phyloP scores from a whole-genome alignment of 2,113 vertebrate genomes.

The Cebidichthys violaceus region DNA sequence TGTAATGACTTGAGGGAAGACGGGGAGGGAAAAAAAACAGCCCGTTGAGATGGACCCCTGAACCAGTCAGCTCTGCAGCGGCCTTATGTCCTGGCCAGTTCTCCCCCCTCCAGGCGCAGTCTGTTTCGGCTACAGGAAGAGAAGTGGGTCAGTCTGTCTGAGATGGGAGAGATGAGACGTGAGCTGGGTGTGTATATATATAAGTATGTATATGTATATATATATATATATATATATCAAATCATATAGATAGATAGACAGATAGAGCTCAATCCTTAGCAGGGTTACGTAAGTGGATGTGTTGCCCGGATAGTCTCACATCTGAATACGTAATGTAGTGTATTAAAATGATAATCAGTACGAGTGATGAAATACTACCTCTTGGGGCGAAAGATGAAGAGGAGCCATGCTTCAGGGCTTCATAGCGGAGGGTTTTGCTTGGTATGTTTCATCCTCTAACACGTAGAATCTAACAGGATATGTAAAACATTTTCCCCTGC shows the following conservation, averaged over 20 bases:
- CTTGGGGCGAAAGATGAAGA: slow-evolving; percentile 53
- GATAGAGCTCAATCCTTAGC: slow-evolving; percentile 5
- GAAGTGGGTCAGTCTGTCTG: slow-evolving; percentile 80
- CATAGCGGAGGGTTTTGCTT: slow-evolving; percentile 36
- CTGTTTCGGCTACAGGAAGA: slow-evolving; percentile 57
- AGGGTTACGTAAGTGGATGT: slow-evolving; percentile 57
- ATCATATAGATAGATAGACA: slow-evolving; percentile 14
- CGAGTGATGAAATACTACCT: slow-evolving; percentile 68
- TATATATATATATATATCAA: neutral
- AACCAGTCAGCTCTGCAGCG: slow-evolving; percentile 76
- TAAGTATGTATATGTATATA: neutral
- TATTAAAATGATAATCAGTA: slow-evolving; percentile 65
- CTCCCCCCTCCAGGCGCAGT: slow-evolving; percentile 70
- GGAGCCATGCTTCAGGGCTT: slow-evolving; percentile 48
- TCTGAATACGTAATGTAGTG: slow-evolving; percentile 45
- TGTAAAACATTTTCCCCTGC: slow-evolving; percentile 52
- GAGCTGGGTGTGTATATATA: neutral
- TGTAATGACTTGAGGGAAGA: slow-evolving; percentile 78
- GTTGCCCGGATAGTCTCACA: slow-evolving; percentile 33
- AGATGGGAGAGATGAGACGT: slow-evolving; percentile 43
- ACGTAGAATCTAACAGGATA: slow-evolving; percentile 38
- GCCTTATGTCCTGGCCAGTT: slow-evolving; percentile 67
- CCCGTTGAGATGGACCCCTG: slow-evolving; percentile 62
- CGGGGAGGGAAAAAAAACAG: slow-evolving; percentile 28
- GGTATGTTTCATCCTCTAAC: slow-evolving; percentile 51